phyloP scores from a whole-genome alignment of 2,888 invertebrate species.

The Ophonus ardosiacus region DNA sequence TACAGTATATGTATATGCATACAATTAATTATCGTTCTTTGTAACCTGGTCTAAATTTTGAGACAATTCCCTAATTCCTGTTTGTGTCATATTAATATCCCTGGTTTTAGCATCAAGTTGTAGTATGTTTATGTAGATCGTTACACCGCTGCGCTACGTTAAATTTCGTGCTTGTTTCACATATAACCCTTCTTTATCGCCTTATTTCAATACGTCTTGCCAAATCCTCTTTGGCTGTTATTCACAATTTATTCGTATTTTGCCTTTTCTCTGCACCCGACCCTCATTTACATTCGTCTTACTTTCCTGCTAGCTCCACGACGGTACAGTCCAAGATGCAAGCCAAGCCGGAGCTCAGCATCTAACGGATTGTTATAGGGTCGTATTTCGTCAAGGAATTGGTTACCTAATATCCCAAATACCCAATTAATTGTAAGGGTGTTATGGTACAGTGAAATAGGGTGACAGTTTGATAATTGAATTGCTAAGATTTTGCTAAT shows the following conservation, averaged over 20 bases:
- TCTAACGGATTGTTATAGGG: background rate
- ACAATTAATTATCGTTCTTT: no score
- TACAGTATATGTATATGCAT: no score
- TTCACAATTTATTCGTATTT: conserved; percentile 72
- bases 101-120: background rate
- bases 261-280: conserved; percentile 68
- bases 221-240: conserved; percentile 73
- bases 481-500: background rate
- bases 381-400: background rate
- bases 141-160: conserved; percentile 55
- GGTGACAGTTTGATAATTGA: background rate
- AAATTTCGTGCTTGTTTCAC: conserved; percentile 69
- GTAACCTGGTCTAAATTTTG: background rate
- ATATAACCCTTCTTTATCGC: conserved; percentile 74
- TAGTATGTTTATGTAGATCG: conserved; percentile 54
- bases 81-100: background rate
- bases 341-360: background rate
- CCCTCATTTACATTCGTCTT: conserved; percentile 69
- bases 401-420: background rate
- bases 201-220: conserved; percentile 74
- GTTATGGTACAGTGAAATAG: background rate
- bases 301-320: conserved; percentile 62
- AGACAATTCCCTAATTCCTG: background rate
- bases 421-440: background rate
- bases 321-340: conserved; percentile 31